phyloP scores from a whole-genome alignment of 1,140 invertebrate genomes.

The Anastrepha ludens region DNA sequence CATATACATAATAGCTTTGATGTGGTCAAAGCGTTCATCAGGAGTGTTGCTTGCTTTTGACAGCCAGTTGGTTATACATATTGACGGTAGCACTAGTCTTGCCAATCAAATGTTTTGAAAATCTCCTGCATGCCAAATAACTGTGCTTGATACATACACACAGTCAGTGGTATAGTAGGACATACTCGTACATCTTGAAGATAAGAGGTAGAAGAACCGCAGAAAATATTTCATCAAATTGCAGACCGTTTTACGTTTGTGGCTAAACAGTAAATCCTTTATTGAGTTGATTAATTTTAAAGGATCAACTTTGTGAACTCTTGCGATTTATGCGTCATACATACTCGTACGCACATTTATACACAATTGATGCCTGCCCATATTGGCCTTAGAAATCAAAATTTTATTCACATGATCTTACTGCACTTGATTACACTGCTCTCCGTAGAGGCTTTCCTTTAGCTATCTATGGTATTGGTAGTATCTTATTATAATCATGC shows the following conservation, averaged over 20 bases:
- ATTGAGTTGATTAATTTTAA: conserved; percentile 16
- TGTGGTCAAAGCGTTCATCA: conserved; percentile 20
- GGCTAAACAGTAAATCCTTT: neutral
- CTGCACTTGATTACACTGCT: neutral
- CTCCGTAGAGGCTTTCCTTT: neutral
- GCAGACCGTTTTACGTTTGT: neutral
- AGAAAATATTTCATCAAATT: neutral
- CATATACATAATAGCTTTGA: conserved; percentile 3
- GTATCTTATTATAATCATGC: too few species aligned
- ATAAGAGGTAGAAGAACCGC: neutral
- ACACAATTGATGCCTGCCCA: too few species aligned
- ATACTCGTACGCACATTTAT: neutral
- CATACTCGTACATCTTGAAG: neutral
- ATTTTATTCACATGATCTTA: neutral
- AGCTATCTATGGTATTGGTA: too few species aligned
- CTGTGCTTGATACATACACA: neutral
- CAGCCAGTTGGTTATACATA: neutral
- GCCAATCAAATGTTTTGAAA: conserved; percentile 26
- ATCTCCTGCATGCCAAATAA: neutral
- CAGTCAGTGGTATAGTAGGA: neutral
- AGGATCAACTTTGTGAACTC: conserved; percentile 31
- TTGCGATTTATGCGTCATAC: neutral
- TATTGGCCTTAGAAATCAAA: neutral
- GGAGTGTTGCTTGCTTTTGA: neutral
- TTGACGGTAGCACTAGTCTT: conserved; percentile 23